These are phyloP conservation scores for Drosophila melanica DNA, from an alignment of 1,140 invertebrate genomes.

Conservation along the genomic window DNA sequence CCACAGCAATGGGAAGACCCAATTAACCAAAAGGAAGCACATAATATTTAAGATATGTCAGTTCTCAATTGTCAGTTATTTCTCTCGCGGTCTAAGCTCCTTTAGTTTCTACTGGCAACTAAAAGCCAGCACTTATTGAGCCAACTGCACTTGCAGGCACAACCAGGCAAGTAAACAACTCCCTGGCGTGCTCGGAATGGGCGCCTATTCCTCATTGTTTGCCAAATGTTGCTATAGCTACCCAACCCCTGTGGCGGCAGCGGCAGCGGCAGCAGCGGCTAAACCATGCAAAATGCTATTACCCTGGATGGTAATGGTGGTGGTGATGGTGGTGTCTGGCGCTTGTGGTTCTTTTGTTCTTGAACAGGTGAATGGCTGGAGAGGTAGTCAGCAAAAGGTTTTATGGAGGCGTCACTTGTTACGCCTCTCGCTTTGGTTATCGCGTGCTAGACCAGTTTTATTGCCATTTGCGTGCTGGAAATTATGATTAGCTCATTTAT, in stretches of 20 bases:
- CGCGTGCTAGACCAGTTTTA: conserved; percentile 23
- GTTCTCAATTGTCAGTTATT: not conserved
- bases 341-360: conserved; percentile 1
- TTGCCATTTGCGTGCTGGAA: conserved; percentile 56
- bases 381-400: conserved; percentile 28
- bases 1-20: conserved; percentile 42
- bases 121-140: not conserved
- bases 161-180: conserved; percentile 71
- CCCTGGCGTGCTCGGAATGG: conserved; percentile 19
- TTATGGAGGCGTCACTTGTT: conserved; percentile 58
- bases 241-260: conserved; percentile 47
- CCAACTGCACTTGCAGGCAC: conserved; percentile 57
- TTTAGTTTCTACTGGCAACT: conserved; percentile 58
- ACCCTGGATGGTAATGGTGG: not conserved
- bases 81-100: conserved; percentile 12
- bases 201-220: conserved; percentile 47
- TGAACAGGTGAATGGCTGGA: conserved; percentile 4
- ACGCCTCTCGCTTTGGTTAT: conserved; percentile 42
- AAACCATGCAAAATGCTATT: conserved; percentile 62
- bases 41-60: conserved; percentile 25
- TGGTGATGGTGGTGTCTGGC: too few species aligned
- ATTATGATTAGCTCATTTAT: conserved; percentile 71
- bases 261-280: not conserved
- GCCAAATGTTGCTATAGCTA: conserved; percentile 74
- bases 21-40: conserved; percentile 46